These are phyloP conservation scores for Hippocampus barbouri DNA, from an alignment of 2,113 vertebrate genomes.

Conservation along the genomic window DNA sequence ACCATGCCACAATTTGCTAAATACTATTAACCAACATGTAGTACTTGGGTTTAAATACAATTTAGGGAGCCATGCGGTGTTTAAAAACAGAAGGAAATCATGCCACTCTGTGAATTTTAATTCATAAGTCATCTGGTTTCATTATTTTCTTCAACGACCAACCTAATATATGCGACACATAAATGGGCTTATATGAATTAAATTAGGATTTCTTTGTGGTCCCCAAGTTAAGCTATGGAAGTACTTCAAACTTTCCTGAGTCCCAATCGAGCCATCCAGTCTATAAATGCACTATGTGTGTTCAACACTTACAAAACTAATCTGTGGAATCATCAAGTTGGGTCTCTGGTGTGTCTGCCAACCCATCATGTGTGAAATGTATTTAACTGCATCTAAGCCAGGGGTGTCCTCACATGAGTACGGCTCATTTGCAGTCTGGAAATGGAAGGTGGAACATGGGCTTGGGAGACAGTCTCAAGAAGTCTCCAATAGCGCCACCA, in stretches of 20 bases:
- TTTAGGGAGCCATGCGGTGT: not conserved
- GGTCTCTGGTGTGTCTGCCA: too few relatives aligned
- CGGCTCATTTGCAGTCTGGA: not conserved
- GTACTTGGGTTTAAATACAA: not conserved
- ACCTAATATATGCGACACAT: too few relatives aligned
- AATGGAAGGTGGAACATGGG: not conserved
- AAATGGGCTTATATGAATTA: too few relatives aligned
- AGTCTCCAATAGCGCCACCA: too few relatives aligned
- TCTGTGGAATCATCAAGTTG: not conserved
- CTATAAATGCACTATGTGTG: not conserved
- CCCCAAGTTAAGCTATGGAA: too few relatives aligned
- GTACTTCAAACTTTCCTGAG: too few relatives aligned
- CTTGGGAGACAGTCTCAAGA: too few relatives aligned
- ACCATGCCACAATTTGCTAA: conserved; percentile 17
- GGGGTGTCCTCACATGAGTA: not conserved
- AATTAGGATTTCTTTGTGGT: not conserved
- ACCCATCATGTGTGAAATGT: too few relatives aligned
- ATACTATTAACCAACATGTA: conserved; percentile 6
- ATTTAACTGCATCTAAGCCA: not conserved
- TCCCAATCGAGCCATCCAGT: too few relatives aligned
- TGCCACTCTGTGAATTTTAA: not conserved
- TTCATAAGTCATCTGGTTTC: not conserved
- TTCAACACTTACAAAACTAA: not conserved
- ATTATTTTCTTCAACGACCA: too few relatives aligned
- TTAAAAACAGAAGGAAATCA: not conserved